Evolutionary conservation across 2,797 vertebrate genomes (phyloP).

Genomic region (Avahi laniger): DNA sequence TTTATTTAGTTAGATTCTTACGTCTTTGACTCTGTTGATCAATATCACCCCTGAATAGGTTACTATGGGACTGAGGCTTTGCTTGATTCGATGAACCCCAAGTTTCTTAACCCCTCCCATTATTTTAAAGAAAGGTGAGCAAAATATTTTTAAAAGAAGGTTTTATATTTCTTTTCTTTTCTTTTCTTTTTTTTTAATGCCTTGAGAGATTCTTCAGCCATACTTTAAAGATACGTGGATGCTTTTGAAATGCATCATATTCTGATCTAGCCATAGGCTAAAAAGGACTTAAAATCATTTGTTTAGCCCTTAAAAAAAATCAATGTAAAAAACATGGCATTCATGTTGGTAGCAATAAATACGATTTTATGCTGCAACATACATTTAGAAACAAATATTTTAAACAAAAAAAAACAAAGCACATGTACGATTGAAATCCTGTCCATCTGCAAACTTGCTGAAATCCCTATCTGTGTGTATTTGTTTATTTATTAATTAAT

Average conservation of each 20-base stretch:
- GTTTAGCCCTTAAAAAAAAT: constrained; percentile 82
- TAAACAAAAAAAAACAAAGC: not conserved
- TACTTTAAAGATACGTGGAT: constrained; percentile 90
- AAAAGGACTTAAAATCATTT: constrained; percentile 88
- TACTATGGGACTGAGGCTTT: constrained; percentile 86
- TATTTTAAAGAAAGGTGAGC: constrained; percentile 88
- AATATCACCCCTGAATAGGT: constrained; percentile 85
- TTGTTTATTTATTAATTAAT: not conserved
- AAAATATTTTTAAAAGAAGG: constrained; percentile 92
- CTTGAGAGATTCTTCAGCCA: constrained; percentile 89
- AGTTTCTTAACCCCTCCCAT: constrained; percentile 79
- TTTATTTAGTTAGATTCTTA: constrained; percentile 85
- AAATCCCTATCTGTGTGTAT: not conserved
- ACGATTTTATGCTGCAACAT: constrained; percentile 49
- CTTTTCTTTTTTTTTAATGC: constrained; percentile 68
- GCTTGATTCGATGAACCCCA: constrained; percentile 86
- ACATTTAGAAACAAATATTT: not conserved
- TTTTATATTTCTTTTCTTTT: constrained; percentile 84
- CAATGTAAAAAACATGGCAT: constrained; percentile 81
- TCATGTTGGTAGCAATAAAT: constrained; percentile 46
- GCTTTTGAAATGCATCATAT: constrained; percentile 93
- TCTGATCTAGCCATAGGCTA: constrained; percentile 94
- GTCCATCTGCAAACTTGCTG: not conserved
- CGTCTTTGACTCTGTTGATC: constrained; percentile 87
- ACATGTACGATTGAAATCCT: not conserved